phyloP scores from a whole-genome alignment of 1,140 invertebrate genomes.

The Andrena cerasifolii region DNA sequence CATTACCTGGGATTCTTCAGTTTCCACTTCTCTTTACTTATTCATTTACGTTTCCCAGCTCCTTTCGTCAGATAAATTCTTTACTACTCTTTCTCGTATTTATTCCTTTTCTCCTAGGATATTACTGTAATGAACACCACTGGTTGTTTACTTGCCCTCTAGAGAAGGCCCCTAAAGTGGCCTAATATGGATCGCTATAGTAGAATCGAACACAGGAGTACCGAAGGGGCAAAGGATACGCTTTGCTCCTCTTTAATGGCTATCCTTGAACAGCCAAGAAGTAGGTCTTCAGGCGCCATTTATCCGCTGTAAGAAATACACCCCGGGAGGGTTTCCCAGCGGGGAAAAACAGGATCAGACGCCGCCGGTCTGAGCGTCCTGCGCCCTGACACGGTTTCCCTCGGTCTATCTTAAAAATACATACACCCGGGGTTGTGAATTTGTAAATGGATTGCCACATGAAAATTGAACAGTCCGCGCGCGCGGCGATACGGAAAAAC shows the following conservation, averaged over 20 bases:
- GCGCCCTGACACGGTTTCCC: background rate
- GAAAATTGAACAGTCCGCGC: background rate
- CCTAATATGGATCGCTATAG: too few relatives aligned
- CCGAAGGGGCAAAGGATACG: background rate
- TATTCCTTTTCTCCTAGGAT: too few relatives aligned
- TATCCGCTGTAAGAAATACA: constrained; percentile 16
- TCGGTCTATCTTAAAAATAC: background rate
- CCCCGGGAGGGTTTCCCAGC: background rate
- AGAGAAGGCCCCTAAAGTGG: too few relatives aligned
- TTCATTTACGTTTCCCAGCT: too few relatives aligned
- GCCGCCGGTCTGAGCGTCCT: background rate
- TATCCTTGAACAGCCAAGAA: constrained; percentile 37
- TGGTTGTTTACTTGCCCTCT: too few relatives aligned
- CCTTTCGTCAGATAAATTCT: too few relatives aligned
- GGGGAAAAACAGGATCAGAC: constrained; percentile 14
- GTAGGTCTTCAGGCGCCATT: constrained; percentile 41
- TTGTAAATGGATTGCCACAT: background rate
- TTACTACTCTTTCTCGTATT: too few relatives aligned
- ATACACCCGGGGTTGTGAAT: background rate
- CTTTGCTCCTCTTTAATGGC: constrained; percentile 6
- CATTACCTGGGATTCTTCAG: too few relatives aligned
- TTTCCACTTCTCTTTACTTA: too few relatives aligned
- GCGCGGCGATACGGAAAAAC: too few relatives aligned
- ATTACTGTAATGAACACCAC: too few relatives aligned
- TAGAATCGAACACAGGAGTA: background rate